These are phyloP conservation scores for Phrynocephalus forsythii DNA, from an alignment of 2,797 vertebrate species.

Conservation along the genomic window DNA sequence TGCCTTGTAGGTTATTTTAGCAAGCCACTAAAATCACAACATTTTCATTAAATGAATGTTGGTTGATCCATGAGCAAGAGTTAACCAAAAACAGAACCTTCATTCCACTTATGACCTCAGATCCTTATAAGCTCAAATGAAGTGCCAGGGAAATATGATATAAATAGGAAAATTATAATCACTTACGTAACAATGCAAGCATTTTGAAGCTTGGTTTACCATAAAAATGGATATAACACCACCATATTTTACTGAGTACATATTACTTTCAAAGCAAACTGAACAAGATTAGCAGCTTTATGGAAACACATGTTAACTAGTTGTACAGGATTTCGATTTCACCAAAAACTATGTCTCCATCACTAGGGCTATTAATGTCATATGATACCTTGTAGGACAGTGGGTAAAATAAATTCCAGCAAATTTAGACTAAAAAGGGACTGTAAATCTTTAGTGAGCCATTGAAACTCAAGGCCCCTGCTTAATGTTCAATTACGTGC, in stretches of 20 bases:
- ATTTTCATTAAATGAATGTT: slow-evolving; percentile 55
- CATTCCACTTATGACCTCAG: slow-evolving; percentile 71
- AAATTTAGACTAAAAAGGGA: slow-evolving; percentile 46
- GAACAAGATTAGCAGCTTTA: slow-evolving; percentile 67
- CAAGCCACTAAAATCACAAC: slow-evolving; percentile 59
- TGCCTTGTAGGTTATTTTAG: slow-evolving; percentile 32
- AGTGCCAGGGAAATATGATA: slow-evolving; percentile 75
- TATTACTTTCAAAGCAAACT: slow-evolving; percentile 69
- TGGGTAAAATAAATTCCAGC: slow-evolving; percentile 56
- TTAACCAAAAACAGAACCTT: slow-evolving; percentile 70
- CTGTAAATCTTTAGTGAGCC: slow-evolving; percentile 50
- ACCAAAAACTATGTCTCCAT: slow-evolving; percentile 43
- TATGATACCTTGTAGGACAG: slow-evolving; percentile 44
- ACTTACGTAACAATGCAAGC: slow-evolving; percentile 76
- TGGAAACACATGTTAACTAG: slow-evolving; percentile 63
- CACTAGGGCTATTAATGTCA: slow-evolving; percentile 53
- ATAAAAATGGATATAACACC: slow-evolving; percentile 71
- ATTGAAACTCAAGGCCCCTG: background rate
- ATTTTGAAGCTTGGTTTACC: slow-evolving; percentile 70
- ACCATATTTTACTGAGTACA: slow-evolving; percentile 63
- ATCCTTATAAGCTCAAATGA: slow-evolving; percentile 74
- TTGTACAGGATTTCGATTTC: slow-evolving; percentile 51
- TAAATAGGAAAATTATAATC: slow-evolving; percentile 72
- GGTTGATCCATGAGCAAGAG: slow-evolving; percentile 53
- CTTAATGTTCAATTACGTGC: slow-evolving; percentile 35